Evolutionary conservation across 2,888 invertebrate species (phyloP), one percentile per base, ranked within the genome.

Genomic region (Prosapia bicincta): DNA sequence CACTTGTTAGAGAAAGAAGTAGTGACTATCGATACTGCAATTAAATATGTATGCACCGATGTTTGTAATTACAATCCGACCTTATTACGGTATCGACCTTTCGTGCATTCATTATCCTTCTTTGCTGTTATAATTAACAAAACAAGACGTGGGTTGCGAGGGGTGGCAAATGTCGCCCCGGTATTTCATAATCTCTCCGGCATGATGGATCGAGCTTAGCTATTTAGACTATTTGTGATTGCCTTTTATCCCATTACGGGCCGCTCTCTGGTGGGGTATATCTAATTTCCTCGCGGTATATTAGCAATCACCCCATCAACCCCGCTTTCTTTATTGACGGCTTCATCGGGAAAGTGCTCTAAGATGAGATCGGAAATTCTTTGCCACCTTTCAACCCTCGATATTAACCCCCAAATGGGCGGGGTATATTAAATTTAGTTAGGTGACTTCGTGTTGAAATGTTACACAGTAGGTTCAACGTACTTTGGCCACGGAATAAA

Each of bases 201-300:
- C 70, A 30, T 74, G 74, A 74, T 74, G 74, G 74, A 74, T 76
- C 76, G 66, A 32, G 66, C 68, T 28, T 67, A 71, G 77, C 77
- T 74, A 77, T 77, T 77, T 77, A 77, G 66, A 77, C 74, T 77
- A 77, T 77, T 77, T 74, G 74, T 77, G 77, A 77, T 77, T 77
- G 77, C 77, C 77, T 71, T 77, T 77, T 77, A 77, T 77, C 69
- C 77, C 74, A 74, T 77, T 77, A 77, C 76, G 43, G 69, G 54
- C 68, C 71, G 30, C 65, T 68, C 72, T 65, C 26, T 54, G 71
- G 23, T 23, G 76, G 72, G 69, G 23, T 69, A 76, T 76, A 76
- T 76, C 76, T 76, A 76, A 76, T 76, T 76, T 72, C 71, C 72
- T 32, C 65, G 68, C 68, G 76, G 67, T 76, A 76, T 76, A 76